Base-by-base conservation (phyloP, 2,888 invertebrate genomes). In the Drosophila merina region DNA sequence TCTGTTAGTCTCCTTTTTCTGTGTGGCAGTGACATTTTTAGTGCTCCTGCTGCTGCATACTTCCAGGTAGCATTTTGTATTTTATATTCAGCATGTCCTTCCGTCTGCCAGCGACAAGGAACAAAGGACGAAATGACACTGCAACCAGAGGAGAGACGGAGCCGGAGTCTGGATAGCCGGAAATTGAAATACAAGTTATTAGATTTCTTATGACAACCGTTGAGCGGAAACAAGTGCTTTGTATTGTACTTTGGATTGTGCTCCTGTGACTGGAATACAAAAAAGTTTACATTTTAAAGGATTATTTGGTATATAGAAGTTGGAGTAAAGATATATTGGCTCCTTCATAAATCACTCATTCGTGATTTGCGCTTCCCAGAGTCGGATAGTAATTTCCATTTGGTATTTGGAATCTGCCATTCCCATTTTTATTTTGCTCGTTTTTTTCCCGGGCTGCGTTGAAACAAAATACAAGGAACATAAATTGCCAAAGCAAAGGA, bases 41-140 rank as follows among this genome's bases (percentile, higher is more conserved):
- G 57, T 57, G 51, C 44, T 45, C 36, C 67, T 50, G 40, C 50
- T 44, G 40, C 50, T 56, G 72, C 72, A 72, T 72, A 52, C 58
- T 66, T 47, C n/a, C 72, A 72, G 72, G 67, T 67, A 47, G 30
- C 31, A 44, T 44, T 33, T 36, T 30, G 52, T 49, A 70, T 54
- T 44, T 49, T n/a, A 33, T 38, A 47, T 33, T 59, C 38, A 7
- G 62, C 25, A 20, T 31, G 45, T 56, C 56, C 51, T 68, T 64
- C 30, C 54, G 33, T 54, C 75, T 84, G 85, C 70, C 72, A 59
- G 50, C 66, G 79, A 79, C 77, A 66, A 28, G 55, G 63, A 73
- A 75, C 81, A 81, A 79, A 71, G 62, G 6, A 47, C 57, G 20
- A 31, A 38, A 51, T 42, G 9, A 59, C 57, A 56, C 48, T 45